Conservation (phyloP, 2,113 vertebrate species). For the Danionella cerebrum region DNA sequence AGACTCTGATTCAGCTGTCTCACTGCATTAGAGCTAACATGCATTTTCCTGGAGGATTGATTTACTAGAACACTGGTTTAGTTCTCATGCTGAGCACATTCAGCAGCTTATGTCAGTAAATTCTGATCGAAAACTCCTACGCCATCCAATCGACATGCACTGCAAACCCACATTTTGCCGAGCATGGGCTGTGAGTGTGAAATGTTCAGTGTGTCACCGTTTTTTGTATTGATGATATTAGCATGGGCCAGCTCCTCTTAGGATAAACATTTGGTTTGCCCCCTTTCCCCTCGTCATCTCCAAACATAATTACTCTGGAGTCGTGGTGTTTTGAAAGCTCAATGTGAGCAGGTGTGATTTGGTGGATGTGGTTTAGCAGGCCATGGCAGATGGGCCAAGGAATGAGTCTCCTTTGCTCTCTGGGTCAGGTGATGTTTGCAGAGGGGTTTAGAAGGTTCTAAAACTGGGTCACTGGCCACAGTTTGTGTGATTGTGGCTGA, state of each 20-base stretch:
- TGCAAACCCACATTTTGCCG: constrained; percentile 3
- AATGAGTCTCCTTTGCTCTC: neutral
- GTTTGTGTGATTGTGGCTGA: neutral
- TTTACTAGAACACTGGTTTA: neutral
- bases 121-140: neutral
- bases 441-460: neutral
- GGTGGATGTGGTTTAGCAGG: neutral
- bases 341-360: neutral
- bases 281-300: neutral
- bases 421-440: constrained; percentile 10
- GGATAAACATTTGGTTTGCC: neutral
- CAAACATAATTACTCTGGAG: neutral
- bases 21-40: constrained; percentile 29
- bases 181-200: neutral
- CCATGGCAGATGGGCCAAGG: neutral
- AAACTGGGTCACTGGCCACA: constrained; percentile 8
- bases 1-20: constrained; percentile 47
- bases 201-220: neutral
- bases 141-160: neutral
- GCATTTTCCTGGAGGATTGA: neutral
- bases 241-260: neutral
- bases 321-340: neutral
- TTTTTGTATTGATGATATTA: neutral
- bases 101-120: neutral
- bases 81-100: neutral